These are phyloP conservation scores for Falco punctatus DNA, from an alignment of 2,113 vertebrate genomes.

Conservation along the genomic window DNA sequence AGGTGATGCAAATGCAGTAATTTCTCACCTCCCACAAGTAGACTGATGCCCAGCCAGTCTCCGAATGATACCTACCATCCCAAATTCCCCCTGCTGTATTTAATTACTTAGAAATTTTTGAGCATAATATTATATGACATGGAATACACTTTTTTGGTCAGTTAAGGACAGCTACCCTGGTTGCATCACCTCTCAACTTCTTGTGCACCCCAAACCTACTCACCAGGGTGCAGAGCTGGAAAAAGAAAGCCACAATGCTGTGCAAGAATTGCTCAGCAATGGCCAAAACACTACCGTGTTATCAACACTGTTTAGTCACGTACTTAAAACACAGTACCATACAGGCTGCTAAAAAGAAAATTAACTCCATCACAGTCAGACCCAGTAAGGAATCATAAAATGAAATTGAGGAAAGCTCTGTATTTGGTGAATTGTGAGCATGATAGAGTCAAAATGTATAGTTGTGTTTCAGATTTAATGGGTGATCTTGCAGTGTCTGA, in stretches of 20 bases:
- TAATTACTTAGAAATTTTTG: background rate
- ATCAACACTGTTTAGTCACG: background rate
- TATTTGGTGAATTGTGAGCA: background rate
- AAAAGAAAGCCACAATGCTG: background rate
- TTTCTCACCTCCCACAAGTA: background rate
- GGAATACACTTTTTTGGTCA: background rate
- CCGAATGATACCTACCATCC: background rate
- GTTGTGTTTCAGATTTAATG: background rate
- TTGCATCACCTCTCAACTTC: background rate
- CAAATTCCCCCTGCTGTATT: fast-evolving
- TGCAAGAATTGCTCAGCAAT: background rate
- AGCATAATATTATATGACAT: background rate
- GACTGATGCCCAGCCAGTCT: background rate
- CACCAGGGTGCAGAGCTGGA: background rate
- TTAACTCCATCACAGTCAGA: background rate
- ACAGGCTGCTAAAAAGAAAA: background rate
- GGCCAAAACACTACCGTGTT: background rate
- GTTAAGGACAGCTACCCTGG: background rate
- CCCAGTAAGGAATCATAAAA: background rate
- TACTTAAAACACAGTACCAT: background rate
- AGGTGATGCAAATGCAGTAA: background rate
- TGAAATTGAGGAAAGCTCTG: background rate
- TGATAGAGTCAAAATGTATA: background rate
- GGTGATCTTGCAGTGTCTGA: background rate
- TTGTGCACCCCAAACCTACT: background rate